Evolutionary conservation across 1,140 invertebrate genomes (phyloP).

Genomic region (Ditylenchus dipsaci): DNA sequence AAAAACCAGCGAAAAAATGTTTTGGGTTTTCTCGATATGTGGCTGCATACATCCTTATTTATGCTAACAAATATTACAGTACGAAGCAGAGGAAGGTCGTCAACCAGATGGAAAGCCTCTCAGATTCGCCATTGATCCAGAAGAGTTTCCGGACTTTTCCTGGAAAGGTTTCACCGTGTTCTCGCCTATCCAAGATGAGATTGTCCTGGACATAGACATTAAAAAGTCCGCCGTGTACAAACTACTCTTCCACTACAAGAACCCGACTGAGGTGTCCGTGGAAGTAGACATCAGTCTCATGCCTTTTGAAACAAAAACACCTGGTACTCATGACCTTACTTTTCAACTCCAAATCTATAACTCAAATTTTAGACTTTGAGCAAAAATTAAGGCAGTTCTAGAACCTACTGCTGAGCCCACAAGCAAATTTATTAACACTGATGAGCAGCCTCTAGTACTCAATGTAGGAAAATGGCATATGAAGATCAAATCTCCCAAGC

Average conservation of each 20-base stretch:
- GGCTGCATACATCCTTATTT: too few species aligned
- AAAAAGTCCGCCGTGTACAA: slow-evolving; percentile 83
- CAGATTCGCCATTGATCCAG: slow-evolving; percentile 78
- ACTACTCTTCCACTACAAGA: slow-evolving; percentile 81
- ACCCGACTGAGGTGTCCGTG: slow-evolving; percentile 72
- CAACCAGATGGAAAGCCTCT: slow-evolving; percentile 72
- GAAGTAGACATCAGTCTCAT: slow-evolving; percentile 65
- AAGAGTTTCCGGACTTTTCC: slow-evolving; percentile 80
- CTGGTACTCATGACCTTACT: background rate
- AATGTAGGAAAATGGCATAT: slow-evolving; percentile 84
- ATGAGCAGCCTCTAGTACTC: slow-evolving; percentile 71
- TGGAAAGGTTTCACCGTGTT: slow-evolving; percentile 96
- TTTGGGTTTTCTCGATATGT: background rate
- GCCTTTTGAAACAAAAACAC: background rate
- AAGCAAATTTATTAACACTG: slow-evolving; percentile 54
- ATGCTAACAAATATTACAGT: slow-evolving; percentile 65
- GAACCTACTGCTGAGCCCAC: slow-evolving; percentile 42
- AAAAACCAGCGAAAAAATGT: too few species aligned
- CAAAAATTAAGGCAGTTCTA: slow-evolving; percentile 59
- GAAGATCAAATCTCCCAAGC: slow-evolving; percentile 73
- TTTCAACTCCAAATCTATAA: background rate
- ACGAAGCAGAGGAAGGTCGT: slow-evolving; percentile 83
- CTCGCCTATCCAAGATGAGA: slow-evolving; percentile 77
- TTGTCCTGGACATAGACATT: slow-evolving; percentile 77
- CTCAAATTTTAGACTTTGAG: slow-evolving; percentile 68